Base-by-base conservation (phyloP, 2,888 invertebrate genomes). In the Chloromyia formosa region DNA sequence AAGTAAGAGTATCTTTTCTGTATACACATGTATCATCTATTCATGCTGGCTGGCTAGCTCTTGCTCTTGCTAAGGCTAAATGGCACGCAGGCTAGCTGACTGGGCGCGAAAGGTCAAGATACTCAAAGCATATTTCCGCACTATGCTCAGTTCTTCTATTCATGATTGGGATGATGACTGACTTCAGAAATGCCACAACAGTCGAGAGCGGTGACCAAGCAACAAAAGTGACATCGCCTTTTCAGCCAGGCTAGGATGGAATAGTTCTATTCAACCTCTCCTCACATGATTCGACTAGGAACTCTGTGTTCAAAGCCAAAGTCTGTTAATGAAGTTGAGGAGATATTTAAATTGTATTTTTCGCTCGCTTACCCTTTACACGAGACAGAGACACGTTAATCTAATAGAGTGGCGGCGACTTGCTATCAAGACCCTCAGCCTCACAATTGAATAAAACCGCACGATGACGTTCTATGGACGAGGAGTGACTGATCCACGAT, bases 81-180 rank as follows among this genome's bases (percentile, higher is more conserved):
- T 35, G 27, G 7, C 27, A 35, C 27, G 27, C 27, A 35, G 27
- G 27, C 2, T 35, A 35, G 27, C 27, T 35, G 27, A 35, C 49
- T 49, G 14, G 49, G 49, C 60, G 60, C 60, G 23, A 60, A 60
- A 60, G 60, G 60, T 60, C 60, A 60, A 60, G 22, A 60, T 20
- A 60, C 60, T 60, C 60, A 22, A 60, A 23, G 22, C 14, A 60
- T 56, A 35, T 35, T 35, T 35, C 27, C 49, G 12, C 14, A 49
- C 14, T 7, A n/a, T 49, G 16, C 16, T n/a, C 12, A n/a, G 49
- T 3, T 49, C 49, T 49, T n/a, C 16, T 7, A 12, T n/a, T 49
- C 49, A 12, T n/a, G 49, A 49, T n/a, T 49, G 12, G 14, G 14
- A n/a, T 49, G 49, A 49, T 49, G 49, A 49, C 49, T 49, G 49